Base-by-base conservation (phyloP, 2,888 invertebrate genomes). In the Embidobia sp. region DNA sequence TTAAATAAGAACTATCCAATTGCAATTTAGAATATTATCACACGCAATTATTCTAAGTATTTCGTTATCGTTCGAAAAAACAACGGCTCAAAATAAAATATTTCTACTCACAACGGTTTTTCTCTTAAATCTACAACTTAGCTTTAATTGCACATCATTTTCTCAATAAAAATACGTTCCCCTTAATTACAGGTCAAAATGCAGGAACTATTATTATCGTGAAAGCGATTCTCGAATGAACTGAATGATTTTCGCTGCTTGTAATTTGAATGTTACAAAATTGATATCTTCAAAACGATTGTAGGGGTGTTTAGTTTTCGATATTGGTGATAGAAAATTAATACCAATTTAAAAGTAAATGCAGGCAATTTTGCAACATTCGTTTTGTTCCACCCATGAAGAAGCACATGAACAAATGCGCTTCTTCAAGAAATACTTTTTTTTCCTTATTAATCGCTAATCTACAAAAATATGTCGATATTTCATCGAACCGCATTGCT, bases 161-260 rank as follows among this genome's bases (percentile, higher is more conserved):
- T 49, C 57, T 22, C 69, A 57, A 69, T 69, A 69, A 69, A 59
- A 69, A 69, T 57, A 33, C n/a, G 57, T 59, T 37, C 57, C 57
- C 27, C 31, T 37, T 27, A 67, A 48, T 57, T 19, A 40, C 10
- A 16, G 29, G 13, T 26, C 22, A 57, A 67, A 57, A 57, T 48
- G 57, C 67, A 67, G 67, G 55, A 67, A 67, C 55, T 46, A 66
- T 66, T 33, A 26, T 66, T 66, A 66, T 66, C 53, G 53, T 53
- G 66, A 66, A 53, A 66, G 44, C 27, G 53, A 66, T 31, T 35
- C 26, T 44, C 44, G 46, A 15, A 16, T 37, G 13, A 63, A 61
- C 27, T 18, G 7, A 29, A 40, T 51, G 27, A 46, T 15, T 37
- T 31, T 42, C 27, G 29, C 44, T 31, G 22, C 33, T 13, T 16